Evolutionary conservation across 2,113 vertebrate species (phyloP).

Genomic region (Gobio gobio): DNA sequence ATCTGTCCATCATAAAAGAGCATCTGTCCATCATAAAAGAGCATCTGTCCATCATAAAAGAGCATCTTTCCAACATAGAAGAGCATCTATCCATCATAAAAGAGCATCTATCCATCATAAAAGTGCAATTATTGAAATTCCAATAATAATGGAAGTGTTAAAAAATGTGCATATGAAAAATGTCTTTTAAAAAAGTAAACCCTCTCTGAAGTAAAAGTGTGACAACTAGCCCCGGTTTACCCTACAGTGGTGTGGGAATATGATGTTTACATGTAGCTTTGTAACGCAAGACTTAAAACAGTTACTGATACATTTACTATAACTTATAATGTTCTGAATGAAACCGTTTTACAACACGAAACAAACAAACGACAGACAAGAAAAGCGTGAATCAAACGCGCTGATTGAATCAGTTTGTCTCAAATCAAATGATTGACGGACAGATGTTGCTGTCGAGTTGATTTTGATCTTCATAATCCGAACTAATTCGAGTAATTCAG

Average conservation of each 20-base stretch:
- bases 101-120: no score
- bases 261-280: neutral
- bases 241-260: neutral
- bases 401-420: neutral
- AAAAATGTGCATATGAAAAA: no score
- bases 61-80: no score
- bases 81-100: no score
- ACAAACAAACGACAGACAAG: neutral
- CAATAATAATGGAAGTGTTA: no score
- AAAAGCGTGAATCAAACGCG: neutral
- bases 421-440: neutral
- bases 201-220: neutral
- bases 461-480: neutral
- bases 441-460: neutral
- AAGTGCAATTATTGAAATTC: no score
- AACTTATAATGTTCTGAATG: neutral
- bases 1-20: no score
- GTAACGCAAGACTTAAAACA: neutral
- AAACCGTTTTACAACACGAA: neutral
- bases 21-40: no score
- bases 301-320: neutral
- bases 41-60: no score
- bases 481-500: neutral
- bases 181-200: neutral
- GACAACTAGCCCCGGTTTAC: neutral